These are phyloP conservation scores for Melanophora roralis DNA, from an alignment of 2,888 invertebrate genomes.

Conservation along the genomic window DNA sequence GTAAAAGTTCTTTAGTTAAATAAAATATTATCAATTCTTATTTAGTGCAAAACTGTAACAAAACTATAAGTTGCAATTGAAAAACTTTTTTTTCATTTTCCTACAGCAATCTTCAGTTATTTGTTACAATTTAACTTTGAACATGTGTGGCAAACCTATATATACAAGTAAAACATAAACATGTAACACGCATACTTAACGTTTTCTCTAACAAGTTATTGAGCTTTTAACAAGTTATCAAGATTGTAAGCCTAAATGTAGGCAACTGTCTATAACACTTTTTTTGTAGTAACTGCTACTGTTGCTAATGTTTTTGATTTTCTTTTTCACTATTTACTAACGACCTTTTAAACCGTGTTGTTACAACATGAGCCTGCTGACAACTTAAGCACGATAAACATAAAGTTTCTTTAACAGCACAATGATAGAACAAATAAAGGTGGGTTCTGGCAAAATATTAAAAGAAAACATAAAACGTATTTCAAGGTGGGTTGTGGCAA, in stretches of 20 bases:
- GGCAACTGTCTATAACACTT: constrained; percentile 49
- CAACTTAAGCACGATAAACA: constrained; percentile 58
- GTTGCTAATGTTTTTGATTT: constrained; percentile 4
- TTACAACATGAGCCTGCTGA: constrained; percentile 57
- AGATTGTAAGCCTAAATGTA: constrained; percentile 62
- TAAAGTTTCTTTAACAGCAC: constrained; percentile 27
- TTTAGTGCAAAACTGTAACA: constrained; percentile 1
- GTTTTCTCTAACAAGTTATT: constrained; percentile 55
- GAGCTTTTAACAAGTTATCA: constrained; percentile 61
- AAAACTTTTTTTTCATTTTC: constrained; percentile 52
- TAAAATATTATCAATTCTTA: constrained; percentile 1
- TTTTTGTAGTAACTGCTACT: constrained; percentile 5
- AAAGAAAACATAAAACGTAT: too few species aligned
- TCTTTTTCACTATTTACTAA: constrained; percentile 28
- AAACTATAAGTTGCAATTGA: constrained; percentile 49
- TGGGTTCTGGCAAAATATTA: constrained; percentile 13
- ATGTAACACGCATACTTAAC: constrained; percentile 24
- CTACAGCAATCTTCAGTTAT: not conserved
- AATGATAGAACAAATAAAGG: constrained; percentile 59
- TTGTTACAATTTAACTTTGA: not conserved
- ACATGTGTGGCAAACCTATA: not conserved
- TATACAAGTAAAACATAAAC: too few species aligned
- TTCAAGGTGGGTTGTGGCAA: too few species aligned
- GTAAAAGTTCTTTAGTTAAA: not conserved
- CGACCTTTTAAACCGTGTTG: constrained; percentile 50